These are phyloP conservation scores for Aeoliscus strigatus DNA, from an alignment of 2,797 vertebrate species.

Conservation along the genomic window DNA sequence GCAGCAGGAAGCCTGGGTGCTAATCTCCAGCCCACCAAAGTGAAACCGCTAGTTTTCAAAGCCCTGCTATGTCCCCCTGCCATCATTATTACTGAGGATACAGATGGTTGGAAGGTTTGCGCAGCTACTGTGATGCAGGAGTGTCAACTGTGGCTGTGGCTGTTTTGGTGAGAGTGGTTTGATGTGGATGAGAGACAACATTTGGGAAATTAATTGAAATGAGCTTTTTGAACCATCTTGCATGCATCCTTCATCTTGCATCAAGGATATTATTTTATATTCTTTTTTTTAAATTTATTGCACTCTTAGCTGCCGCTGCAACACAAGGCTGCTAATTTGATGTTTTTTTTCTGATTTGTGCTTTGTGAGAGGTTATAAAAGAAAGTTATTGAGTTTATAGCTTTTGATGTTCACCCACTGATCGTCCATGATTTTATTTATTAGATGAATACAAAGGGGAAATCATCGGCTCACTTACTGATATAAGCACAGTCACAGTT, in stretches of 20 bases:
- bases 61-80: constrained; percentile 37
- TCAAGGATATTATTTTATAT: no score
- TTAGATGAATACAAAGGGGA: no score
- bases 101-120: constrained; percentile 60
- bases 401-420: no score
- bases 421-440: no score
- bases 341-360: constrained; percentile 1
- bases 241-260: constrained; percentile 30
- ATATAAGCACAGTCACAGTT: no score
- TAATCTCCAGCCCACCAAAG: constrained; percentile 61
- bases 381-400: constrained; percentile 1
- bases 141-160: constrained; percentile 15
- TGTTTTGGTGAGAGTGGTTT: constrained; percentile 38
- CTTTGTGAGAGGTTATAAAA: neutral
- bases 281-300: no score
- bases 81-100: constrained; percentile 56
- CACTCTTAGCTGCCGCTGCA: constrained; percentile 3
- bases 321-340: constrained; percentile 3
- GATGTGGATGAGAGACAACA: constrained; percentile 36
- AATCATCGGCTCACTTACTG: no score
- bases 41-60: constrained; percentile 65
- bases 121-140: constrained; percentile 41
- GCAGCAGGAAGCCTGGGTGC: constrained; percentile 45
- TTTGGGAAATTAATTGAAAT: constrained; percentile 38
- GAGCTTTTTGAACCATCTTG: constrained; percentile 16